Percentiles rank a stretch among this genome's conserved stretches.
These are phyloP conservation scores for Nemotelus pantherinus DNA, from an alignment of 2,888 invertebrate species.

Conservation along the genomic window DNA sequence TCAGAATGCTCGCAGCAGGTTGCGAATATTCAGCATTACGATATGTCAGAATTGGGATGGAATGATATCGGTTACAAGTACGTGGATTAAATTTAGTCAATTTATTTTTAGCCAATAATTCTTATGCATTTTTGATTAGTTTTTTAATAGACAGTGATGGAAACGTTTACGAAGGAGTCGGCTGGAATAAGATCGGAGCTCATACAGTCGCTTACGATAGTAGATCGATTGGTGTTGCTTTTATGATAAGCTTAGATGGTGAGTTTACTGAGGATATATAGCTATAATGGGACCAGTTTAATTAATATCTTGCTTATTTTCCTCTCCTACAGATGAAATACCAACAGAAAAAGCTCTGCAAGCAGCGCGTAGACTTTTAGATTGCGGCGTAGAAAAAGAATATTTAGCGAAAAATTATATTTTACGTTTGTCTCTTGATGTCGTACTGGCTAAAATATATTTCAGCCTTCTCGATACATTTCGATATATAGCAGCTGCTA, in stretches of 20 bases:
- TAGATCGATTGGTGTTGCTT: constrained; percentile 71
- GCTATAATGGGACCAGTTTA: too few relatives aligned
- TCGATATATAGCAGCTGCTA: too few relatives aligned
- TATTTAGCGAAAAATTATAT: constrained; percentile 63
- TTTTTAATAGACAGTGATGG: constrained; percentile 74
- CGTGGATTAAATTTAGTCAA: constrained; percentile 54
- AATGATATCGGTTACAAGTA: constrained; percentile 71
- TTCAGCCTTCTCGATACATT: too few relatives aligned
- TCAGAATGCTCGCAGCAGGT: constrained; percentile 65
- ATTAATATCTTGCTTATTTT: too few relatives aligned
- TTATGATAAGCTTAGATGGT: constrained; percentile 69
- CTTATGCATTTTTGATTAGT: constrained; percentile 57
- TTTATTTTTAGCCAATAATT: too few relatives aligned
- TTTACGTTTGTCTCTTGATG: constrained; percentile 52
- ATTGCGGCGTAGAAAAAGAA: constrained; percentile 64
- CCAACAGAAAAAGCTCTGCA: constrained; percentile 62
- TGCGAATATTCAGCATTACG: constrained; percentile 67
- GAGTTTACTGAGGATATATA: constrained; percentile 52
- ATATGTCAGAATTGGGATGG: constrained; percentile 66
- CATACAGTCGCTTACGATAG: constrained; percentile 71
- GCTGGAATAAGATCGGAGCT: constrained; percentile 71
- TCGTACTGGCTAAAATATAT: too few relatives aligned
- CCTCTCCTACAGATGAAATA: constrained; percentile 59
- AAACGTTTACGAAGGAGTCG: constrained; percentile 72
- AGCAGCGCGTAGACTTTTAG: constrained; percentile 64